phyloP scores from a whole-genome alignment of 1,140 invertebrate species.

The Bombus ignitus region DNA sequence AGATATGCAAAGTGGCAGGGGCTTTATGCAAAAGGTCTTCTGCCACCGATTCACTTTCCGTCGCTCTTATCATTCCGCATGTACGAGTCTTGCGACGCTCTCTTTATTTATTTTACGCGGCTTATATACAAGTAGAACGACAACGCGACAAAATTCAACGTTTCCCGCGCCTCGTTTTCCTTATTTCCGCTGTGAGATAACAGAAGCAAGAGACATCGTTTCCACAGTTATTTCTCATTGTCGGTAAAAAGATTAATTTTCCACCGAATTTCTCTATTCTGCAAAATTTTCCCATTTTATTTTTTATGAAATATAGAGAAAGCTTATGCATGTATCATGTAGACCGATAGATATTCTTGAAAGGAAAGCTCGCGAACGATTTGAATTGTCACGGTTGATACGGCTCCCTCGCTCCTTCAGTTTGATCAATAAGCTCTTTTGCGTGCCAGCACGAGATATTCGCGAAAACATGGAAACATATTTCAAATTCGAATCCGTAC shows the following conservation, averaged over 20 bases:
- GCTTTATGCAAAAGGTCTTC: conserved; percentile 74
- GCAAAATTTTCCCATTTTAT: background rate
- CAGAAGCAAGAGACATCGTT: background rate
- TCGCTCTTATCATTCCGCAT: conserved; percentile 65
- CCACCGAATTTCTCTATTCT: background rate
- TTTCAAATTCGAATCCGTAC: background rate
- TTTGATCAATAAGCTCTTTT: conserved; percentile 25
- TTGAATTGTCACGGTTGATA: background rate
- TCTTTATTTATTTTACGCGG: conserved; percentile 63
- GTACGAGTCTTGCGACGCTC: conserved; percentile 23
- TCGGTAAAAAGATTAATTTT: background rate
- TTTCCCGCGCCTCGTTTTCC: no score
- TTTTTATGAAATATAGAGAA: background rate
- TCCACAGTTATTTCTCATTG: no score
- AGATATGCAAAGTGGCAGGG: conserved; percentile 73
- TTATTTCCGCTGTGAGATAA: background rate
- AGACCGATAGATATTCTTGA: background rate
- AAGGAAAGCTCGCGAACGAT: background rate
- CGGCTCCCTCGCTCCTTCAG: background rate
- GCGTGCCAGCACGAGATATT: conserved; percentile 1
- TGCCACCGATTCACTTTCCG: conserved; percentile 73
- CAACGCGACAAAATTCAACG: background rate
- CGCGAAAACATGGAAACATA: background rate
- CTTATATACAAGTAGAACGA: background rate
- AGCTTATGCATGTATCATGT: background rate